These are phyloP conservation scores for Tretioscincus oriximinensis DNA, from an alignment of 2,113 vertebrate genomes.

Conservation along the genomic window DNA sequence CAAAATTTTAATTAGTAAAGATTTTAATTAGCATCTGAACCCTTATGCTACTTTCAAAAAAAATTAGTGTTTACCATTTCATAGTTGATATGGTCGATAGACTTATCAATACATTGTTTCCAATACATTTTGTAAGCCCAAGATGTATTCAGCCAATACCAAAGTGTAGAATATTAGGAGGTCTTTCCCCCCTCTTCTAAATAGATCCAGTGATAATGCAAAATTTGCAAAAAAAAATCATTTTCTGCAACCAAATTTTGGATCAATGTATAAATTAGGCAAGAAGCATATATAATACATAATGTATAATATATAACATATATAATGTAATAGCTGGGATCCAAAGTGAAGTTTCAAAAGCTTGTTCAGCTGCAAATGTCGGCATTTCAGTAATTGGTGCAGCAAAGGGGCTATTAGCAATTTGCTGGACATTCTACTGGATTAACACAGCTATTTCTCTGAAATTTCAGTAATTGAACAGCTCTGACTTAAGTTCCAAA, in stretches of 20 bases:
- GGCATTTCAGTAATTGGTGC: neutral
- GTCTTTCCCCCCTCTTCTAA: neutral
- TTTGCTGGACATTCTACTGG: too few species aligned
- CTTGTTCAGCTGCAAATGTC: neutral
- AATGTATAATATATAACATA: neutral
- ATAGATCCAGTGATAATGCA: too few species aligned
- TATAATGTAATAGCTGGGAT: too few species aligned
- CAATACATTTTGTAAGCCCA: neutral
- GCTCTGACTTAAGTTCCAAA: neutral
- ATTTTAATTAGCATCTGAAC: neutral
- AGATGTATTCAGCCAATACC: neutral
- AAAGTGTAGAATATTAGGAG: neutral
- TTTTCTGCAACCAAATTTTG: neutral
- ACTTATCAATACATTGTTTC: too few species aligned
- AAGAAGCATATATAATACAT: neutral
- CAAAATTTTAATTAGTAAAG: neutral
- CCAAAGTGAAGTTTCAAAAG: too few species aligned
- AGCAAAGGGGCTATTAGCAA: too few species aligned
- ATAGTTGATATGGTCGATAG: too few species aligned
- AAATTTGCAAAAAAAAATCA: neutral
- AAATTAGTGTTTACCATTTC: too few species aligned
- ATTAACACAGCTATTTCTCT: too few species aligned
- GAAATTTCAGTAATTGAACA: neutral
- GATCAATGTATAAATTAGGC: neutral
- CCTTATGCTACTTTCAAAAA: neutral